phyloP scores from a whole-genome alignment of 2,888 invertebrate genomes.

The Pherbina coryleti region DNA sequence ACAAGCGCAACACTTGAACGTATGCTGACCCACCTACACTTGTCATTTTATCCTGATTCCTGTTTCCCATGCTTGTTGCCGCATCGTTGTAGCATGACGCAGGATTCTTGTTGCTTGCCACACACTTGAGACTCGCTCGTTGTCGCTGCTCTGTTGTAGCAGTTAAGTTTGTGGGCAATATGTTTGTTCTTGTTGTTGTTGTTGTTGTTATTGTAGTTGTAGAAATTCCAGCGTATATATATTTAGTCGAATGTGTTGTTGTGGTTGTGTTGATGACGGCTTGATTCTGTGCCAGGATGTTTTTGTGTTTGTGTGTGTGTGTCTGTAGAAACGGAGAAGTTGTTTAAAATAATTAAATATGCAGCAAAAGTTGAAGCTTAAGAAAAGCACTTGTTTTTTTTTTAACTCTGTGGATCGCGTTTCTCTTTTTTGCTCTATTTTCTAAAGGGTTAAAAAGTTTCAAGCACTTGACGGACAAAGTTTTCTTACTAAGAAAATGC shows the following conservation, averaged over 20 bases:
- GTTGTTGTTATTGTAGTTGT: conserved; percentile 12
- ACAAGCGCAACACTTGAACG: conserved; percentile 24
- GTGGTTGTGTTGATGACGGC: background rate
- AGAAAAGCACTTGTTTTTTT: conserved; percentile 9
- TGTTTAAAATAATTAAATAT: conserved; percentile 36
- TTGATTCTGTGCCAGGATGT: background rate
- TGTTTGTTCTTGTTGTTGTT: conserved; percentile 10
- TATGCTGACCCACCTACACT: conserved; percentile 36
- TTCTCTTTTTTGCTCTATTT: background rate
- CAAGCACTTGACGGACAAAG: background rate
- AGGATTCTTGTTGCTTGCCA: background rate
- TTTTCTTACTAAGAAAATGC: background rate
- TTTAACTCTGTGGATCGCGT: background rate
- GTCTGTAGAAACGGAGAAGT: background rate
- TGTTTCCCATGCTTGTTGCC: background rate
- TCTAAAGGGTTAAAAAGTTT: conserved; percentile 1
- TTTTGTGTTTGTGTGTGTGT: background rate
- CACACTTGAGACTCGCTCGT: conserved; percentile 20
- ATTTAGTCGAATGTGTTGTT: background rate
- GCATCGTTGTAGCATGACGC: background rate
- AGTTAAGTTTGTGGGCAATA: conserved; percentile 22
- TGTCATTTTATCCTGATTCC: conserved; percentile 26
- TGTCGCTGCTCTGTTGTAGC: conserved; percentile 1
- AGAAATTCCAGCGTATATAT: conserved; percentile 12
- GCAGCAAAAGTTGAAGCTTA: conserved; percentile 29